A percentile compares a stretch with the other conserved stretches of the same genome.
Evolutionary conservation across 2,888 invertebrate genomes (phyloP).

Genomic region (Spodoptera picta): DNA sequence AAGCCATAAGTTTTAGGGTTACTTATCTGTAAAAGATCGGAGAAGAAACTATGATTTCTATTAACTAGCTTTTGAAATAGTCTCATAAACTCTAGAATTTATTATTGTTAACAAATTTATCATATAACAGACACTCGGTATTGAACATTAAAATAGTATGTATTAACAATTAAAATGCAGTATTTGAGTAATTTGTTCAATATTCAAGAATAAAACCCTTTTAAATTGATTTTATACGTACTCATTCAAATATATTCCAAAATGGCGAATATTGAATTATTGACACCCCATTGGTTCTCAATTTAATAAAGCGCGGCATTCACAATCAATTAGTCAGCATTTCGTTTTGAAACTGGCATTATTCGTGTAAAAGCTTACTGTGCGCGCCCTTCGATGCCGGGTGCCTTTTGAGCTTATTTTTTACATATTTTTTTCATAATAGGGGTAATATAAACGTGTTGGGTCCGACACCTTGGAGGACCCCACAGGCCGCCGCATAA

Average conservation of each 20-base stretch:
- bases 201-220: too few species aligned
- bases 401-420: conserved; percentile 79
- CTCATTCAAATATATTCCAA: conserved; percentile 45
- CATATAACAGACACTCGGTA: too few species aligned
- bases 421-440: conserved; percentile 77
- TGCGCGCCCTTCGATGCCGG: conserved; percentile 63
- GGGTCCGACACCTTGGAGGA: conserved; percentile 85
- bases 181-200: too few species aligned
- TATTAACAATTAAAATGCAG: too few species aligned
- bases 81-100: too few species aligned
- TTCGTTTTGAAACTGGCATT: conserved; percentile 75
- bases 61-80: too few species aligned
- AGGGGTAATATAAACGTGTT: conserved; percentile 85
- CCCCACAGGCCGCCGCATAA: conserved; percentile 83
- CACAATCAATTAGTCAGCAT: conserved; percentile 86
- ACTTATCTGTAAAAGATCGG: background rate
- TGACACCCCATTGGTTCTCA: conserved; percentile 73
- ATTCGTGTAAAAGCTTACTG: conserved; percentile 77
- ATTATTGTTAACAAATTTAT: too few species aligned
- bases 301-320: conserved; percentile 75
- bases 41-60: background rate
- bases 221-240: too few species aligned
- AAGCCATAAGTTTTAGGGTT: too few species aligned
- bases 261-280: conserved; percentile 47
- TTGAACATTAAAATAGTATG: too few species aligned